phyloP scores from a whole-genome alignment of 2,113 vertebrate genomes.

The Amblyornis subalaris region DNA sequence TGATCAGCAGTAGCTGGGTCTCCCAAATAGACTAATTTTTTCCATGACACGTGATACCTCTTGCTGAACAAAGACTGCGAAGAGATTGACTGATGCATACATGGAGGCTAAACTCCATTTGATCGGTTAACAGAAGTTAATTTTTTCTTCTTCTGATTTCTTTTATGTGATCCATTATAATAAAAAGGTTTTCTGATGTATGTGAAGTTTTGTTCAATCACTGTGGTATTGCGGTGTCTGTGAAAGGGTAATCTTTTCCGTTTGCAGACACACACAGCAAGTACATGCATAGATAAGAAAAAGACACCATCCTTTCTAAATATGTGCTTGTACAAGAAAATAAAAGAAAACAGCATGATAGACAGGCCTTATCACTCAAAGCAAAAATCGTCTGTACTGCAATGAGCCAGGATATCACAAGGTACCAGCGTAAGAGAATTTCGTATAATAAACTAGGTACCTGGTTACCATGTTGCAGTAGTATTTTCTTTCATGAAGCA shows the following conservation, averaged over 20 bases:
- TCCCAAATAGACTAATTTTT: neutral
- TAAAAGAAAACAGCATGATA: neutral
- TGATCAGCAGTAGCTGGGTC: neutral
- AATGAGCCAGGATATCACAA: neutral
- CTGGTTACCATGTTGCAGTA: neutral
- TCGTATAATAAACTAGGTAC: neutral
- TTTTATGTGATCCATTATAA: neutral
- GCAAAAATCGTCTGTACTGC: neutral
- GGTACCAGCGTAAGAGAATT: neutral
- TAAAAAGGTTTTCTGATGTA: neutral
- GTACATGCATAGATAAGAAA: neutral
- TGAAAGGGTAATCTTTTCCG: neutral
- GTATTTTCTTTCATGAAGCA: neutral
- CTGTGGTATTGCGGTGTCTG: neutral
- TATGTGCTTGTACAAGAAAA: neutral
- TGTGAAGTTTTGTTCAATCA: neutral
- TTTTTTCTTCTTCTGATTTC: neutral
- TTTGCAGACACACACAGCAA: neutral
- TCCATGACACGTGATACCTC: neutral
- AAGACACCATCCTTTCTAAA: neutral
- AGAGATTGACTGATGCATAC: neutral
- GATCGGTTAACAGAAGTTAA: neutral
- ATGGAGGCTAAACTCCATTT: neutral
- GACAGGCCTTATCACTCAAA: neutral
- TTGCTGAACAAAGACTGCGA: neutral